A percentile compares a stretch with the other conserved stretches of the same genome.
phyloP scores from a whole-genome alignment of 2,797 vertebrate genomes.

The Tangara arthus region DNA sequence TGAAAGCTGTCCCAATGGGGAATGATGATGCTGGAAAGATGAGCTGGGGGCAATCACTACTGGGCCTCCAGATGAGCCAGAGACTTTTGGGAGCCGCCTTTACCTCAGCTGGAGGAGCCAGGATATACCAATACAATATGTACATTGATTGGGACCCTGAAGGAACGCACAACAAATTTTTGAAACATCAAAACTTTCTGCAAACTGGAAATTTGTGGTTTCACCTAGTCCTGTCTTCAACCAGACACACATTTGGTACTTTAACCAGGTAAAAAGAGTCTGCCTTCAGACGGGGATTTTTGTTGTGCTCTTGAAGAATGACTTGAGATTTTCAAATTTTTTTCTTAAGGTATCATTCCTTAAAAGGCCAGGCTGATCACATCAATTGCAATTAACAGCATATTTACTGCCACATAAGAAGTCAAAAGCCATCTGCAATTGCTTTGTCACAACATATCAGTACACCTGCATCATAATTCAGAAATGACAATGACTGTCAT shows the following conservation, averaged over 20 bases:
- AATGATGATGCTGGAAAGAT: neutral
- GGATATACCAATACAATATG: neutral
- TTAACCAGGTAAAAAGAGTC: neutral
- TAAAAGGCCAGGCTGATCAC: neutral
- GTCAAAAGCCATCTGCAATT: neutral
- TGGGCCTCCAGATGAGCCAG: neutral
- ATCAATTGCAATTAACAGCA: neutral
- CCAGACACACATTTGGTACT: neutral
- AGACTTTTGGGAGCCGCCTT: neutral
- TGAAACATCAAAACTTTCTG: neutral
- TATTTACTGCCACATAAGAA: neutral
- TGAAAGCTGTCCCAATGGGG: neutral
- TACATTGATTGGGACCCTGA: neutral
- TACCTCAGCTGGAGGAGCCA: accelerated
- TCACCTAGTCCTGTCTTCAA: neutral
- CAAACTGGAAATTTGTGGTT: neutral
- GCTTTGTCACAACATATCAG: neutral
- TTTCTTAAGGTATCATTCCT: neutral
- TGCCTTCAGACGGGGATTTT: neutral
- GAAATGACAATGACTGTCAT: neutral
- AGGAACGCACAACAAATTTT: neutral
- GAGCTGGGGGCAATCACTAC: neutral
- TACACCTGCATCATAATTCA: neutral
- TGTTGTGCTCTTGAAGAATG: neutral
- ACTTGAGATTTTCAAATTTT: neutral